Base-by-base conservation (phyloP, 2,888 invertebrate species). In the Hoplodrina ambigua region DNA sequence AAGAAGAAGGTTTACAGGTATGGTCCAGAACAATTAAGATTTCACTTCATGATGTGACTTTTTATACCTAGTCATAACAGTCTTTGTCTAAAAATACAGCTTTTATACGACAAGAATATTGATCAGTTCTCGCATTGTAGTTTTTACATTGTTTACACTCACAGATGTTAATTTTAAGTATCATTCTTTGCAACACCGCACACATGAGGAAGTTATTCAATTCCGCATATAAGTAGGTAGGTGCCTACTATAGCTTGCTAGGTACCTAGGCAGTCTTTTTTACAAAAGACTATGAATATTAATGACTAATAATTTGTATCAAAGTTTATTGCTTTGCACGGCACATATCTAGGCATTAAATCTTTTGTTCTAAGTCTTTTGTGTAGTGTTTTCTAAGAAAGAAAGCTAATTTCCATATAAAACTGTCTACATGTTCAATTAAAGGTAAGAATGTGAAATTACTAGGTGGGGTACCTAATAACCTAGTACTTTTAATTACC, bases 261-360 rank as follows among this genome's bases (percentile, higher is more conserved):
- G 41, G 13, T 41, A 13, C 41, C 33, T 25, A 44, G 11, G 41
- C 25, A 50, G 33, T 41, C 13, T 52, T 73, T 74, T 78, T 66
- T 59, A 30, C 73, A 54, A 15, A 11, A 8, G 11, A 17, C 52
- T 49, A 55, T 65, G 54, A 80, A 77, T 77, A 69, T 65, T 62
- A 44, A 80, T 75, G 10, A n/a, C 19, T 41, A 60, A 61, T 76
- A 33, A 74, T 11, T 62, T 37, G 17, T 50, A 61, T 58, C 13
- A 49, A 54, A 60, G 59, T 54, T 25, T 25, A 25, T 25, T 25
- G 61, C 63, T 63, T 73, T 64, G 61, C 17, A 50, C 55, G 46
- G 13, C 20, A 41, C 41, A 57, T 3, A 11, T 3, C 41, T 11
- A 10, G 41, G 41, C 13, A 55, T 57, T 58, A 58, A 59, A 59